Evolutionary conservation across 2,797 vertebrate genomes (phyloP), one percentile per base, ranked within the genome.

Genomic region (Argentina silus): DNA sequence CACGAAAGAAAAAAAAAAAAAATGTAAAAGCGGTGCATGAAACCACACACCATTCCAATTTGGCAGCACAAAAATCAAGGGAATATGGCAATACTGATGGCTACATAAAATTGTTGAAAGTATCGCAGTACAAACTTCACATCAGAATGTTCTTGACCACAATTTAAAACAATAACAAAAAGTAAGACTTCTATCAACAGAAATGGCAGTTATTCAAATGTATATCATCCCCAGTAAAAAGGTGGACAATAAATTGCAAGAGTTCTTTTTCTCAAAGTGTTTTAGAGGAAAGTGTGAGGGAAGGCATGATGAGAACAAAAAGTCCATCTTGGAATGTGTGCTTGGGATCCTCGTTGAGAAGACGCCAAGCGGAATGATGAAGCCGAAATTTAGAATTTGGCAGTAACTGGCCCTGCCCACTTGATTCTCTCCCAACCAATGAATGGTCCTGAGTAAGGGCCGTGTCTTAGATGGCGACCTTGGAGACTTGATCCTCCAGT

Each of bases 401-500:
- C 91, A 85, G 88, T 83, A 83, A 90, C 86, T 74, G 90, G 90
- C 86, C 78, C 77, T 76, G 76, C 84, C 87, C 78, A 77, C 73
- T 79, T 2, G 67, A 70, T 78, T 77, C 73, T 75, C 61, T 76
- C 89, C 83, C 78, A 82, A 84, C 85, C 74, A 59, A 51, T 75
- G 70, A 73, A 21, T 64, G 70, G 70, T 83, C 86, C 87, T 48
- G 55, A 77, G 73, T 70, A 36, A 21, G 53, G 59, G 63, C 43
- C 44, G 69, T 19, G 12, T 78, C 83, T 95, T 92, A 98, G 92
- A 96, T 95, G 50, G 90, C 92, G 0, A 98, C 95, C 94, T 97
- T 99, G 69, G 96, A 93, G 77, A 99, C 92, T 92, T 97, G 96
- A 81, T 98, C 95, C 90, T 99, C 98, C 89, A 99, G 92, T 95